These are phyloP conservation scores for Anas platyrhynchos DNA, from an alignment of 2,113 vertebrate genomes.

Conservation along the genomic window DNA sequence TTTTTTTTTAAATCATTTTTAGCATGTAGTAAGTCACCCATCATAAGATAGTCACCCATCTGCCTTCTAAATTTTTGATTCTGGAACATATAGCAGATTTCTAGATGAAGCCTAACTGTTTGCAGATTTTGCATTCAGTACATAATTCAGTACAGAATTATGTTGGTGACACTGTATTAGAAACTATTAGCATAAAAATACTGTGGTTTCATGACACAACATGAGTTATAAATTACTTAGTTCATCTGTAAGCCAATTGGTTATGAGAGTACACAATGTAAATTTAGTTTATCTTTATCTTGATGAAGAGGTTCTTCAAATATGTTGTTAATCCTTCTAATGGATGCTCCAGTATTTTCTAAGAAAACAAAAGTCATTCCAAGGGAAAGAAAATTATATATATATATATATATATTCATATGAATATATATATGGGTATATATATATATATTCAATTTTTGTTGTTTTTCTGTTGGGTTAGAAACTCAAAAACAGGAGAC, in stretches of 20 bases:
- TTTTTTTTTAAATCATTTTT: neutral
- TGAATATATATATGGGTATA: too few relatives aligned
- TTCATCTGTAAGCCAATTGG: neutral
- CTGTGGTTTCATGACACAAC: neutral
- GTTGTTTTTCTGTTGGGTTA: too few relatives aligned
- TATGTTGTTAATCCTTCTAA: neutral
- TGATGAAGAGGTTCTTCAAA: neutral
- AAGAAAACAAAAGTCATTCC: neutral
- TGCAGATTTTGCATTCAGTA: neutral
- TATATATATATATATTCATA: too few relatives aligned
- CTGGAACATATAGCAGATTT: neutral
- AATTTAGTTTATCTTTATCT: neutral
- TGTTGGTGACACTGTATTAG: neutral
- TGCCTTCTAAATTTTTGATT: constrained; percentile 1
- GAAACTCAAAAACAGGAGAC: neutral
- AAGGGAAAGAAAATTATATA: neutral
- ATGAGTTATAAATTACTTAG: neutral
- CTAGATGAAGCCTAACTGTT: neutral
- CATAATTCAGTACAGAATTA: neutral
- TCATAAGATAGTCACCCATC: neutral
- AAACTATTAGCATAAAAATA: neutral
- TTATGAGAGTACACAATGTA: neutral
- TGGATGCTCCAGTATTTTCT: neutral
- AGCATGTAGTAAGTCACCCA: neutral
- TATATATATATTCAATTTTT: too few relatives aligned